Percentiles rank a stretch among this genome's conserved stretches.
Conservation (phyloP, 2,113 vertebrate species). For the Erythrocercus mccallii region DNA sequence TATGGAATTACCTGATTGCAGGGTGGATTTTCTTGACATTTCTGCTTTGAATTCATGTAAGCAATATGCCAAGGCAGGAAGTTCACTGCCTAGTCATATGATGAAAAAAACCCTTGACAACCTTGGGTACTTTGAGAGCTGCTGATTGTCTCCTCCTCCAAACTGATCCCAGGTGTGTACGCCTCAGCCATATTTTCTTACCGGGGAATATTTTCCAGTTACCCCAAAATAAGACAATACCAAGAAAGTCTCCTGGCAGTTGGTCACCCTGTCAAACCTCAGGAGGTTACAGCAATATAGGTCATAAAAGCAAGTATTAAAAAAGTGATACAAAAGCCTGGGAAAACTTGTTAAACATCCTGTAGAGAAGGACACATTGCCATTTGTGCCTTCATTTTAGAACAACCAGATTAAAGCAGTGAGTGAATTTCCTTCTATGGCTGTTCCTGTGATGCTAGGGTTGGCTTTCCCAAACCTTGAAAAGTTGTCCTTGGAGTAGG, state of each 20-base stretch:
- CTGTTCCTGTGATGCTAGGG: background rate
- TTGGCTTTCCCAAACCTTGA: background rate
- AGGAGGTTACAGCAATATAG: background rate
- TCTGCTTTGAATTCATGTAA: background rate
- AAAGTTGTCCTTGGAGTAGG: background rate
- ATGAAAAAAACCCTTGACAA: background rate
- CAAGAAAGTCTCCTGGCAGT: background rate
- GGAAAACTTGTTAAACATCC: background rate
- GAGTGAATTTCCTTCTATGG: background rate
- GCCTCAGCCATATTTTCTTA: background rate
- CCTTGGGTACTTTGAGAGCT: background rate
- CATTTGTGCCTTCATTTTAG: background rate
- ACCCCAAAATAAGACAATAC: background rate
- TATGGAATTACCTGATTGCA: background rate
- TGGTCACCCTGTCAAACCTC: background rate
- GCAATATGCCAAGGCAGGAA: background rate
- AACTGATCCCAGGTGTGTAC: rapidly evolving
- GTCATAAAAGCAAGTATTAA: background rate
- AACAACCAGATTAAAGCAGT: background rate
- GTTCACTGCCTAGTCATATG: background rate
- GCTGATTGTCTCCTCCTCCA: background rate
- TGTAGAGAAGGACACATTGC: background rate
- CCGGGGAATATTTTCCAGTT: background rate
- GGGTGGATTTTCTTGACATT: background rate
- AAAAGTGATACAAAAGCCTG: background rate